Evolutionary conservation across 35 echinoderm and acorn worm genomes (phyloP).

Genomic region (Apostichopus californicus): DNA sequence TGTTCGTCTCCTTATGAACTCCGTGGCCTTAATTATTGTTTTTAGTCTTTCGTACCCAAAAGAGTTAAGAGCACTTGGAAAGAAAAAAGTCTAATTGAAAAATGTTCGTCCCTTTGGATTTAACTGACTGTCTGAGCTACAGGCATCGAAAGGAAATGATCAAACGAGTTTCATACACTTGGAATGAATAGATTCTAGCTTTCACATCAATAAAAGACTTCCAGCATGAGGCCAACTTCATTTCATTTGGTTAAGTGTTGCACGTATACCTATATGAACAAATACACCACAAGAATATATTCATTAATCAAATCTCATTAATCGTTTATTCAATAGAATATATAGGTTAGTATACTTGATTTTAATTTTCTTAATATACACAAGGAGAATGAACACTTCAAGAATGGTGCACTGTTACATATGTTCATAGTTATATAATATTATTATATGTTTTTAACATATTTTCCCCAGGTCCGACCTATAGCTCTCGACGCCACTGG

Average conservation of each 20-base stretch:
- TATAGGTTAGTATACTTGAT: no score
- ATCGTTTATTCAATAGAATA: background rate
- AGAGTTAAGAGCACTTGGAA: constrained; percentile 33
- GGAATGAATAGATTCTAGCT: constrained; percentile 35
- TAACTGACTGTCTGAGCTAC: constrained; percentile 32
- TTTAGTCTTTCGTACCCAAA: constrained; percentile 22
- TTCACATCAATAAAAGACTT: constrained; percentile 52
- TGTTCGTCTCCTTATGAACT: constrained; percentile 15
- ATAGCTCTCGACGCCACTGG: no score
- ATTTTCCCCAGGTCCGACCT: no score
- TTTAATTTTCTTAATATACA: no score
- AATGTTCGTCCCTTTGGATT: constrained; percentile 51
- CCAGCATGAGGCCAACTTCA: constrained; percentile 32
- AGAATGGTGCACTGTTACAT: no score
- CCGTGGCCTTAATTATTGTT: constrained; percentile 44
- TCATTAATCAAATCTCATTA: background rate
- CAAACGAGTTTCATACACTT: constrained; percentile 35
- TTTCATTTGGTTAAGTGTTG: background rate
- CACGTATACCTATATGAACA: background rate
- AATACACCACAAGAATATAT: background rate
- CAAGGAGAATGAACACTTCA: no score
- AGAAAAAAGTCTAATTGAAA: constrained; percentile 56
- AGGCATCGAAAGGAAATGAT: constrained; percentile 31
- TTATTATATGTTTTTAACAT: no score
- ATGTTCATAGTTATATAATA: no score